phyloP scores from a whole-genome alignment of 2,797 vertebrate species.

The Girardinus metallicus region DNA sequence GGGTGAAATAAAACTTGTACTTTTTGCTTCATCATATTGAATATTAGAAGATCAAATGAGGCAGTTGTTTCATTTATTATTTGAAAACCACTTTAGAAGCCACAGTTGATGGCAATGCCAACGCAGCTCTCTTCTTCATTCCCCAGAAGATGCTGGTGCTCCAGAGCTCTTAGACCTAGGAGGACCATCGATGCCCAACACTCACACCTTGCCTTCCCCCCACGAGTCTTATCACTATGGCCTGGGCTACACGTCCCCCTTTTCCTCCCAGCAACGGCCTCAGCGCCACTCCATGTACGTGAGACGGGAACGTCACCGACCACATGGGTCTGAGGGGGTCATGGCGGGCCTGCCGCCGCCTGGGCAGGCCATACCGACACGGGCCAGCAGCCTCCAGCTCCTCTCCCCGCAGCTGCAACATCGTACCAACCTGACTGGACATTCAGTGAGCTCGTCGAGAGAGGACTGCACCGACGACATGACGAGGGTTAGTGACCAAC shows the following conservation, averaged over 20 bases:
- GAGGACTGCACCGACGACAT: constrained; percentile 89
- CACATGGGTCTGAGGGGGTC: constrained; percentile 76
- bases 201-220: constrained; percentile 90
- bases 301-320: constrained; percentile 93
- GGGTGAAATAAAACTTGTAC: neutral
- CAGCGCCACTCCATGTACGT: constrained; percentile 99
- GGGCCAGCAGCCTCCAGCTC: constrained; percentile 97
- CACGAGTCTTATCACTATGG: constrained; percentile 97
- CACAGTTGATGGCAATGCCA: no score
- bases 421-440: constrained; percentile 86
- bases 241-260: constrained; percentile 96
- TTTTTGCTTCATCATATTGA: no score
- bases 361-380: constrained; percentile 91
- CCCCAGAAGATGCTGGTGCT: constrained; percentile 87
- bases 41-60: neutral
- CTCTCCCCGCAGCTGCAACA: constrained; percentile 96
- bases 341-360: constrained; percentile 81
- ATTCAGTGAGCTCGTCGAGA: constrained; percentile 87
- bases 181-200: constrained; percentile 79
- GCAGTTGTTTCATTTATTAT: neutral
- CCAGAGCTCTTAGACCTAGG: constrained; percentile 90
- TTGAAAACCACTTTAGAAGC: neutral
- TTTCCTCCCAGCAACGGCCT: constrained; percentile 97
- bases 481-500: constrained; percentile 82
- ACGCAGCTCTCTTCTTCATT: neutral